Percentiles rank a stretch among this genome's conserved stretches.
Conservation (phyloP, 2,888 invertebrate genomes). For the Gonocerus acuteangulatus region DNA sequence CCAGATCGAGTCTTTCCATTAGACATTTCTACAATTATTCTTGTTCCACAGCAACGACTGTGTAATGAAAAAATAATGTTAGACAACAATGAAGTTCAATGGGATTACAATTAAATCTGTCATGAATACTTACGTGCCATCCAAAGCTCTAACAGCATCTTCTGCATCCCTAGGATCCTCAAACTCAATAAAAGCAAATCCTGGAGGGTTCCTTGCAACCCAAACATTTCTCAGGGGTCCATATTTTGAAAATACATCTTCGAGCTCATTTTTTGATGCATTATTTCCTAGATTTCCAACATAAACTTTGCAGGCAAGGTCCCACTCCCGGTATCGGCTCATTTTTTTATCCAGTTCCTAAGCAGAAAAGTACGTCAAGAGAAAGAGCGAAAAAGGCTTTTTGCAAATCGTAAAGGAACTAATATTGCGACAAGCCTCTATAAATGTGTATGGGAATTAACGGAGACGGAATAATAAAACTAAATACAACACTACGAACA, state of each 20-base stretch:
- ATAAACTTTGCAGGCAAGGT: conserved; percentile 83
- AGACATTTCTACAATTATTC: conserved; percentile 89
- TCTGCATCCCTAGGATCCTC: conserved; percentile 84
- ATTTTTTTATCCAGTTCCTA: conserved; percentile 44
- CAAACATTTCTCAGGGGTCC: conserved; percentile 85
- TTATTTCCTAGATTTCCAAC: conserved; percentile 86
- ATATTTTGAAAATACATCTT: conserved; percentile 79
- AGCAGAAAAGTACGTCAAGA: no score
- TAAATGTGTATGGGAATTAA: no score
- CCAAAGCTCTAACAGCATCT: conserved; percentile 73
- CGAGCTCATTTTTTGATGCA: conserved; percentile 82
- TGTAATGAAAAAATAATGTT: conserved; percentile 37
- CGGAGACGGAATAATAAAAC: no score
- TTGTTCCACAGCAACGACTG: conserved; percentile 79
- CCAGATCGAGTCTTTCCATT: conserved; percentile 41
- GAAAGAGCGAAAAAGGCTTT: no score
- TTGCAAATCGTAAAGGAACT: no score
- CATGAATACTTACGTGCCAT: conserved; percentile 62
- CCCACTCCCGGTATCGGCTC: conserved; percentile 75
- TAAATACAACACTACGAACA: no score
- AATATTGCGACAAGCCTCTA: no score
- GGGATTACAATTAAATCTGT: no score
- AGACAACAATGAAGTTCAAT: background rate
- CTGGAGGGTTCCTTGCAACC: conserved; percentile 89
- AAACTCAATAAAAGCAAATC: conserved; percentile 83